Evolutionary conservation across 2,113 vertebrate genomes (phyloP), one percentile per base, ranked within the genome.

Genomic region (Hassar affinis): DNA sequence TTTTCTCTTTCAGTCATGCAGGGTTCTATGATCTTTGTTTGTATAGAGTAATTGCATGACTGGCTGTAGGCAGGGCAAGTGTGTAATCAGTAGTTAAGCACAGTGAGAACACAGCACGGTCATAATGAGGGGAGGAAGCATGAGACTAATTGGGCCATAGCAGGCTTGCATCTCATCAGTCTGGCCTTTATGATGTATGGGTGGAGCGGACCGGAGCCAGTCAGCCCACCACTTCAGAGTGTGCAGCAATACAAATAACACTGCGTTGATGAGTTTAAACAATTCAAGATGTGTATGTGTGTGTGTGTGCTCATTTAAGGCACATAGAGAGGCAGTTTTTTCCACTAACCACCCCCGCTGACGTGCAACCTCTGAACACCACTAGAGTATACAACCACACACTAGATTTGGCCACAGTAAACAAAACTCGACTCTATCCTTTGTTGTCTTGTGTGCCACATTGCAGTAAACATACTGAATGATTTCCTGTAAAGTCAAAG

Each of bases 221-320:
- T 62, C 81, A 47, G 88, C 82, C 83, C 51, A 85, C 91, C 92
- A 91, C 92, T 92, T 92, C 93, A 90, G 72, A 92, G 88, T 84
- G 71, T 86, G 86, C 83, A 49, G 85, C 89, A 85, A 66, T 80
- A 76, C 79, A 74, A 89, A 90, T 88, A 89, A 86, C 79, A 87
- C 75, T 86, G 84, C 85, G 78, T 88, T 92, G 91, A 93, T 93
- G 90, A 91, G 91, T 92, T 91, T 92, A 92, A 94, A 87, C 85
- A 27, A 89, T 93, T 94, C 92, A 94, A 93, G 91, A 93, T 93
- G 92, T 93, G 89, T 47, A 7, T 84, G 6, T 82, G 57, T 86
- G 87, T 89, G 38, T 42, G 38, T 42, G 6, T 42, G 38, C 38
- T 88, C 84, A 78, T 89, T 88, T 85, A 84, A 90, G 89, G 84